phyloP scores from a whole-genome alignment of 2,113 vertebrate species.

The Amphilophus citrinellus region DNA sequence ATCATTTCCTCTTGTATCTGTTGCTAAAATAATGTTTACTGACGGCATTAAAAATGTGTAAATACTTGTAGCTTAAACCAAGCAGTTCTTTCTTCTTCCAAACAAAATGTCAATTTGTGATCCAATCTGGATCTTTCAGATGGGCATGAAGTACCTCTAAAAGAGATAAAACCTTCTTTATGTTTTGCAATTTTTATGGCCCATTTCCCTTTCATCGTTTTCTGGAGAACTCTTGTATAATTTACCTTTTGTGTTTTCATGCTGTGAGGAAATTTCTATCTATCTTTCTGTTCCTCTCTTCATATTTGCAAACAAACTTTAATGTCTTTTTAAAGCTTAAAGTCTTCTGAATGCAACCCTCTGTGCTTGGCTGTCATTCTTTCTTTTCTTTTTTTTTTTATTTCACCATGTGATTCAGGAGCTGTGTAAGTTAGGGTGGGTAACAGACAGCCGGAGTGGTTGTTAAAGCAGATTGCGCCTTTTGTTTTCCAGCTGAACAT shows the following conservation, averaged over 20 bases:
- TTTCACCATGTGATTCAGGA: background rate
- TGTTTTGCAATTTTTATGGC: background rate
- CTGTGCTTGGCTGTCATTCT: background rate
- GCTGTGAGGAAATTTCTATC: conserved; percentile 3
- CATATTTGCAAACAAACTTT: background rate
- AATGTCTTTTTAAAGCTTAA: background rate
- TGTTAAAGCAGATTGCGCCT: conserved; percentile 26
- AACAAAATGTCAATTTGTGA: background rate
- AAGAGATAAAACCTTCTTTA: background rate
- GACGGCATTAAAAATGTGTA: background rate
- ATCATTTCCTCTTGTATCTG: background rate
- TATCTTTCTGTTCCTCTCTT: background rate
- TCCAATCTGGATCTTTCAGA: background rate
- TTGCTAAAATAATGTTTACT: background rate
- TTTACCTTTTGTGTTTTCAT: conserved; percentile 1
- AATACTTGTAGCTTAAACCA: background rate
- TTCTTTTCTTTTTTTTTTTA: background rate
- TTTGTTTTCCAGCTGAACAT: conserved; percentile 91
- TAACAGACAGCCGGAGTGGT: background rate
- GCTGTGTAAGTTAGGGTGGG: background rate
- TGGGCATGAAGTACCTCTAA: background rate
- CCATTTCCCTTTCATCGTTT: background rate
- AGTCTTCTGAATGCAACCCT: background rate
- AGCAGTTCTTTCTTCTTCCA: background rate
- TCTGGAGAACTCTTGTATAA: background rate